Base-by-base conservation (phyloP, 2,797 vertebrate species). In the Limnodromus scolopaceus region DNA sequence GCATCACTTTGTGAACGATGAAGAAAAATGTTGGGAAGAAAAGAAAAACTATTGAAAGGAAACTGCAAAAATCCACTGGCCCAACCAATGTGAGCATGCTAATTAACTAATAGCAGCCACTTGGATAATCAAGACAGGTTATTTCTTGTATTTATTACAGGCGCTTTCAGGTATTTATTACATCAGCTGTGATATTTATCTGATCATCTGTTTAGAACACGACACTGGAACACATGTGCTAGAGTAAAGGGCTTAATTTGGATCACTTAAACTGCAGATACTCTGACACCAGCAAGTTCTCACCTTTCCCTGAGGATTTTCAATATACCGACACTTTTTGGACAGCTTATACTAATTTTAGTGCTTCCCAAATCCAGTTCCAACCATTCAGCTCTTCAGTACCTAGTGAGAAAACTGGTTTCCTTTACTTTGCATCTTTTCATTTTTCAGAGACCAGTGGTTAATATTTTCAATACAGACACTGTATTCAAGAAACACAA, bases 91-190 rank as follows among this genome's bases (percentile, higher is more conserved):
- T 5, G 1, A 69, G 22, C 17, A 30, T n/a, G 63, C 41, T 89
- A 76, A 94, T 93, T 75, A 92, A 68, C 65, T 30, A 69, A 58
- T 41, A 71, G 66, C 46, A 78, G 41, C 64, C 84, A 54, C 69
- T 27, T 86, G 30, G 92, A 90, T 75, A 86, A 88, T 75, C 45
- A 58, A 91, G 91, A 61, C 91, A 93, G 68, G 92, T 95, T 93
- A 83, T 87, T 96, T 94, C 93, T 94, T 95, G 92, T 70, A 76
- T 92, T 94, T 92, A 74, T 95, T 94, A 93, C 93, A 27, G 41
- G 34, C 4, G 2, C 82, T 87, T 92, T 85, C 85, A 94, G 84
- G 84, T 89, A 95, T 96, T 96, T 95, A 72, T 94, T 89, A 54
- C 77, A 78, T 94, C 92, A 95, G 30, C n/a, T 61, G 63, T 68